A percentile compares a stretch with the other conserved stretches of the same genome.
Conservation (phyloP, 1,140 invertebrate genomes). For the Pristionchus pacificus region DNA sequence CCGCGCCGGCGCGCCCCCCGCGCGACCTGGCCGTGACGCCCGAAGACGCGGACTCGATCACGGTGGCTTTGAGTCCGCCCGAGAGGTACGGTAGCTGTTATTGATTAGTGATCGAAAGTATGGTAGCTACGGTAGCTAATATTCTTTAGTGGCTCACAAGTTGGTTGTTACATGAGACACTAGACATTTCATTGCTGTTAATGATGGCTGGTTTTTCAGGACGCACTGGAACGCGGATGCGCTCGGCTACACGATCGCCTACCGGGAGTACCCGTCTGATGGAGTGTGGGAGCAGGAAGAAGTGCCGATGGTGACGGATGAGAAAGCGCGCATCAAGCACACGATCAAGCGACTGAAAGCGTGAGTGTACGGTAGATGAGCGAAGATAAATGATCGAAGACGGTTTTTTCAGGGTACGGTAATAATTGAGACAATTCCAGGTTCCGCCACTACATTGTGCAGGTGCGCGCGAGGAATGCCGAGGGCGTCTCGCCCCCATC, state of each 20-base stretch:
- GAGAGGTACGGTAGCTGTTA: slow-evolving; percentile 58
- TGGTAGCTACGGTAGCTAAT: too few species aligned
- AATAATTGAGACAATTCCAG: too few species aligned
- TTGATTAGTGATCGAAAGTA: too few species aligned
- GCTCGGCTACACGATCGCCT: slow-evolving; percentile 80
- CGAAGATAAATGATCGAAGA: slow-evolving; percentile 61
- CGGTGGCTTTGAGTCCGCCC: slow-evolving; percentile 64
- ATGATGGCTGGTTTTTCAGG: slow-evolving; percentile 53
- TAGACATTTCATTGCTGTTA: neutral
- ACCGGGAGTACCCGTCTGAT: slow-evolving; percentile 79
- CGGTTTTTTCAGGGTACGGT: slow-evolving; percentile 60
- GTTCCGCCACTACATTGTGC: slow-evolving; percentile 85
- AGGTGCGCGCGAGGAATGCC: slow-evolving; percentile 90
- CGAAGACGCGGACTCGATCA: slow-evolving; percentile 72
- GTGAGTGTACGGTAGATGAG: slow-evolving; percentile 31
- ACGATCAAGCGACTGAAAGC: neutral
- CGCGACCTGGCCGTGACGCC: slow-evolving; percentile 78
- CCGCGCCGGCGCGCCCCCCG: slow-evolving; percentile 82
- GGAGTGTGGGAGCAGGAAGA: slow-evolving; percentile 72
- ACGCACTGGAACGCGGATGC: slow-evolving; percentile 77
- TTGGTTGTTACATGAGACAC: too few species aligned
- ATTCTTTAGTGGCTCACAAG: too few species aligned
- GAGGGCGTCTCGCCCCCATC: slow-evolving; percentile 90
- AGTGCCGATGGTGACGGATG: slow-evolving; percentile 60
- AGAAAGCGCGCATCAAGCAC: neutral